phyloP scores from a whole-genome alignment of 2,888 invertebrate genomes.

The Platycnemis pennipes region DNA sequence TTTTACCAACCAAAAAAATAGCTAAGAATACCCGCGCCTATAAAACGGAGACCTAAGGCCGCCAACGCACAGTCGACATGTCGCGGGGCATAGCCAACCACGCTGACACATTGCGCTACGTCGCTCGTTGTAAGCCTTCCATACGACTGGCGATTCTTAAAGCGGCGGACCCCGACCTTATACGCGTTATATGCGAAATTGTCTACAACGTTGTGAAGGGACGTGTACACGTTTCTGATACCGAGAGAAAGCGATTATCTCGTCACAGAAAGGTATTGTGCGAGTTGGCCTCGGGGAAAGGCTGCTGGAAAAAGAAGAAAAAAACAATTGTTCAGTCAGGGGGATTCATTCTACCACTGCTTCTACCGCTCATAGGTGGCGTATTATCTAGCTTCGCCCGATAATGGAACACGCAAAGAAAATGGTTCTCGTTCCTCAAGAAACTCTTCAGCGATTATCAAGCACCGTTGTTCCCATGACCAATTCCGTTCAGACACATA shows the following conservation, averaged over 20 bases:
- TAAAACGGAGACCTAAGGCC: no score
- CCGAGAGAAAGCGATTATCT: background rate
- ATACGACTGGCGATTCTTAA: background rate
- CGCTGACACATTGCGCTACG: background rate
- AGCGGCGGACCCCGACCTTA: background rate
- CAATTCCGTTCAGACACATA: background rate
- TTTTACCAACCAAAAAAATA: background rate
- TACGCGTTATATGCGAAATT: background rate
- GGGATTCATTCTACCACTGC: slow-evolving; percentile 5
- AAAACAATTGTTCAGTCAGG: background rate
- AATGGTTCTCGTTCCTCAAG: no score
- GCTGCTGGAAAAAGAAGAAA: slow-evolving; percentile 44
- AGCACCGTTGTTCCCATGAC: no score
- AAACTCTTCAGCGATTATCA: no score
- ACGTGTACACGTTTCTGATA: background rate
- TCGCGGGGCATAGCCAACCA: background rate
- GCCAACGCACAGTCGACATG: background rate
- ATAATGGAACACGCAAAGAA: no score
- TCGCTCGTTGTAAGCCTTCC: background rate
- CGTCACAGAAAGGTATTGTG: background rate
- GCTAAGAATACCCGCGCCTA: no score
- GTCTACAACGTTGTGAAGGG: background rate
- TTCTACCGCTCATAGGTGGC: background rate
- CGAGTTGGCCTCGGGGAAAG: background rate
- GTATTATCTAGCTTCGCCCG: no score